Evolutionary conservation across 2,797 vertebrate genomes (phyloP), one percentile per base, ranked within the genome.

Genomic region (Staurois parvus): DNA sequence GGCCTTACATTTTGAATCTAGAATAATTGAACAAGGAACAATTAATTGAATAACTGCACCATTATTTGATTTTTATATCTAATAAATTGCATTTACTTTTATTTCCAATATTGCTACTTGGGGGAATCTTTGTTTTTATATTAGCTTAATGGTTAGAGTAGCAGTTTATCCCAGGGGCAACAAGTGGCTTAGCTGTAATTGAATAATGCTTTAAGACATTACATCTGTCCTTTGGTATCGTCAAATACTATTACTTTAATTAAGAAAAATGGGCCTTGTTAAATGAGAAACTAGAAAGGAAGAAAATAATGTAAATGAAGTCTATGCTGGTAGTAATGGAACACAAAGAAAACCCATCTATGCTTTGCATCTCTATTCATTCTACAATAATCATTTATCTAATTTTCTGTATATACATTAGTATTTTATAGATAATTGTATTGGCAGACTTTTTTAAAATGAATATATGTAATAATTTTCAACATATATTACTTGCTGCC

Each of bases 181-280:
- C n/a, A 40, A 83, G 32, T 84, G 76, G 80, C 87, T 85, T 78
- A 82, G 73, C 84, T 79, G 76, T 89, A 88, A 93, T 89, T 86
- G 78, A 92, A 89, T 86, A 72, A 86, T 76, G 78, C 72, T 87
- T 73, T 81, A 66, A 81, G 79, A 82, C 84, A 85, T 87, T 87
- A 87, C 52, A 83, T 79, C 67, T 85, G 83, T 76, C 76, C 29
- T 73, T 87, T 76, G 74, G 37, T 77, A 83, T 79, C 69, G 76
- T 68, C 77, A 81, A 87, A 84, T 78, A 88, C 56, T 76, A 84
- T 77, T 80, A 85, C 59, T 32, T 56, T 77, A n/a, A 84, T 84
- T 84, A 79, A 84, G 72, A 74, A 75, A 75, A 83, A 79, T 74
- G 13, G 29, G 26, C 32, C 59, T 52, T 67, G 72, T 52, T 67